These are phyloP conservation scores for Oncorhynchus masou DNA, from an alignment of 2,113 vertebrate species.

Conservation along the genomic window DNA sequence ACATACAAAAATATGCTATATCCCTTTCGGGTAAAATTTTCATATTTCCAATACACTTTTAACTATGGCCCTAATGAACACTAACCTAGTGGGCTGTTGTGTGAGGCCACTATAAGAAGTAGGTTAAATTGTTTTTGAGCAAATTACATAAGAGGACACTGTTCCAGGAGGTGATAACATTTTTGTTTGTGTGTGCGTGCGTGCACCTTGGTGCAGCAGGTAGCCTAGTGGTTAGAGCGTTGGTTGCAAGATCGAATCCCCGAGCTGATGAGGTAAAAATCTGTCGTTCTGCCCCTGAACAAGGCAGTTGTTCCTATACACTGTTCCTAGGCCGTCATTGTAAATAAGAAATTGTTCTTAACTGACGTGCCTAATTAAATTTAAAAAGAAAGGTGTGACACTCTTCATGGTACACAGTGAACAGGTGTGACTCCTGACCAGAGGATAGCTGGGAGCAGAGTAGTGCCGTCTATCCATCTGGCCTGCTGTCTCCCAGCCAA, in stretches of 20 bases:
- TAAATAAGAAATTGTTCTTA: no score
- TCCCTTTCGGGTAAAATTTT: not conserved
- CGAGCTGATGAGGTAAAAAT: no score
- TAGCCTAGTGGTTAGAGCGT: no score
- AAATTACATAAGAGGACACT: not conserved
- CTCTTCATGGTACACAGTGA: conserved; percentile 39
- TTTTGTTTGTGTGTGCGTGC: not conserved
- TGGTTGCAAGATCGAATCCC: no score
- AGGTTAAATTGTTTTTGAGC: conserved; percentile 4
- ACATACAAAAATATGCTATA: no score
- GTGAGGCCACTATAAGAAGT: conserved; percentile 1
- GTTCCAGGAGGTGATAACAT: conserved; percentile 2
- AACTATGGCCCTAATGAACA: not conserved
- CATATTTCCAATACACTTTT: not conserved
- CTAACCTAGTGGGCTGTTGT: conserved; percentile 2
- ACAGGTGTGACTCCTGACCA: conserved; percentile 54
- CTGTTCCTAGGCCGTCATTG: no score
- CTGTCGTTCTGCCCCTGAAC: no score
- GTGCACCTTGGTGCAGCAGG: not conserved
- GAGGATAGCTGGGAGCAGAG: conserved; percentile 44
- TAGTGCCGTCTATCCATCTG: conserved; percentile 48
- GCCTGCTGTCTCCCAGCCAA: conserved; percentile 44
- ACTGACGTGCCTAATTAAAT: no score
- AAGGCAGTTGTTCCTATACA: no score
- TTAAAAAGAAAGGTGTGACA: not conserved